These are phyloP conservation scores for Cryptus armator DNA, from an alignment of 2,888 invertebrate species.

Conservation along the genomic window DNA sequence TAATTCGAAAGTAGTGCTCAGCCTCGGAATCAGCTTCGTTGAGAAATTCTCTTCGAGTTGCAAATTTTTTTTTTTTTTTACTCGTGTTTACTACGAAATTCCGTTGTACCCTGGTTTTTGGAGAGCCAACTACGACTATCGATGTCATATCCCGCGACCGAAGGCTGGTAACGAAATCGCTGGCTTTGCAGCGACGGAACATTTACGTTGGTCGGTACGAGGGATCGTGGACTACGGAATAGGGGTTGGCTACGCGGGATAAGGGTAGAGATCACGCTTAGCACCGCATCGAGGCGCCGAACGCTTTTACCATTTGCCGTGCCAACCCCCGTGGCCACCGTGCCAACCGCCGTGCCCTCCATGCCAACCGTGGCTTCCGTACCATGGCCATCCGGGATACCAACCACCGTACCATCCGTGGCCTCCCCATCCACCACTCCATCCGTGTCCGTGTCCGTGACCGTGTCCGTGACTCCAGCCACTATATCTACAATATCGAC, in stretches of 20 bases:
- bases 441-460: conserved; percentile 61
- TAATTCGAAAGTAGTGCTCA: not conserved
- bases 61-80: not conserved
- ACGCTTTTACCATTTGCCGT: conserved; percentile 71
- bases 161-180: not conserved
- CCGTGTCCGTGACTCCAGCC: conserved; percentile 59
- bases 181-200: not conserved
- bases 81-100: not conserved
- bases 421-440: conserved; percentile 67
- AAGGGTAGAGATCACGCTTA: conserved; percentile 38
- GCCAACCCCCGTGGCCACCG: conserved; percentile 68
- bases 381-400: conserved; percentile 72
- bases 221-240: not conserved
- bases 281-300: conserved; percentile 1
- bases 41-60: conserved; percentile 23
- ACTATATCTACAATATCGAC: conserved; percentile 44
- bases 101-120: not conserved
- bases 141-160: not conserved
- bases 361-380: conserved; percentile 61
- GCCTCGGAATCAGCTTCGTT: conserved; percentile 3
- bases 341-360: conserved; percentile 64
- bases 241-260: conserved; percentile 25
- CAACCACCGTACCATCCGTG: conserved; percentile 73
- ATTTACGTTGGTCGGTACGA: conserved; percentile 35
- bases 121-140: conserved; percentile 21